Percentiles rank a stretch among this genome's conserved stretches.
Evolutionary conservation across 2,888 invertebrate genomes (phyloP).

Genomic region (Oxyteleia sp.): DNA sequence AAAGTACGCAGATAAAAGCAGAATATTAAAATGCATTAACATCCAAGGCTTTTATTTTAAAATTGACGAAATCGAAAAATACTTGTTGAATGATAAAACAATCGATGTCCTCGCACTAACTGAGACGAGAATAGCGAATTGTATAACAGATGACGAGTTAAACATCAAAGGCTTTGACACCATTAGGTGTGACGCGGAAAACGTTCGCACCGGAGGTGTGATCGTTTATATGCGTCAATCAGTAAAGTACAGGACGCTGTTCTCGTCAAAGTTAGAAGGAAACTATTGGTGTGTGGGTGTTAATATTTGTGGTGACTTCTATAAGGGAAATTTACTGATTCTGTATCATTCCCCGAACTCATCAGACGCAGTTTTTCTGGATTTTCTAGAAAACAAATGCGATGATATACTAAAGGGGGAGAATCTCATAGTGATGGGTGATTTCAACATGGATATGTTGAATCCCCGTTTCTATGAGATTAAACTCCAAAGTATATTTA

Average conservation of each 20-base stretch:
- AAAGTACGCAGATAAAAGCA: conserved; percentile 24
- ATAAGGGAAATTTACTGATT: conserved; percentile 33
- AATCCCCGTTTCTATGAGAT: too few relatives aligned
- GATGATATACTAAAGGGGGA: conserved; percentile 5
- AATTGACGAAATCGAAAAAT: conserved; percentile 53
- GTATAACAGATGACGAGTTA: conserved; percentile 13
- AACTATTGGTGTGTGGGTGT: conserved; percentile 47
- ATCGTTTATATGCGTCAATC: conserved; percentile 17
- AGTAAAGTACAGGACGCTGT: conserved; percentile 22
- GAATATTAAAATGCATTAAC: conserved; percentile 20
- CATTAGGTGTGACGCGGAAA: conserved; percentile 31
- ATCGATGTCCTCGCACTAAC: conserved; percentile 37
- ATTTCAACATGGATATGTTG: conserved; percentile 38
- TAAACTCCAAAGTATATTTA: conserved; percentile 10
- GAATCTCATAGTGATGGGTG: conserved; percentile 34
- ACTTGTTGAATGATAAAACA: conserved; percentile 29
- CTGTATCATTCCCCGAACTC: conserved; percentile 45
- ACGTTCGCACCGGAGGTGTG: conserved; percentile 3
- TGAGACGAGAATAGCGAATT: conserved; percentile 25
- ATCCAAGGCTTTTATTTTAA: conserved; percentile 47
- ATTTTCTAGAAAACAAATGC: conserved; percentile 13
- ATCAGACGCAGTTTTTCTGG: conserved; percentile 13
- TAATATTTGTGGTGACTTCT: conserved; percentile 17
- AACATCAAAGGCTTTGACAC: conserved; percentile 16
- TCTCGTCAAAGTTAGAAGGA: conserved; percentile 30